These are phyloP conservation scores for Montifringilla adamsi DNA, from an alignment of 2,113 vertebrate species.

Conservation along the genomic window DNA sequence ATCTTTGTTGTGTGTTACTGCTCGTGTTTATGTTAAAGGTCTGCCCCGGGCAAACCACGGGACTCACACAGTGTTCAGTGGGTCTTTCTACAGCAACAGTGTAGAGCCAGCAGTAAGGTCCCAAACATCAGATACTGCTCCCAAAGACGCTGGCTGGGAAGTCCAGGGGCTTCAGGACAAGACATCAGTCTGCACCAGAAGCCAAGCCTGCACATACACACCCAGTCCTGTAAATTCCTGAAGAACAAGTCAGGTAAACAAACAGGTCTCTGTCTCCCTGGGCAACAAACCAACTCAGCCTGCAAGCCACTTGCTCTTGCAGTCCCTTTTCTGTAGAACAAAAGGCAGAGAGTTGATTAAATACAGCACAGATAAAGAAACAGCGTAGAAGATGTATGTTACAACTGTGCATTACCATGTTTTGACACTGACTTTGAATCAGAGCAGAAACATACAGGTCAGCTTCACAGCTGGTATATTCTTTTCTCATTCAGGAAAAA, in stretches of 20 bases:
- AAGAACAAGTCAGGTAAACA: not conserved
- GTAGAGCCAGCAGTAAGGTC: too few species aligned
- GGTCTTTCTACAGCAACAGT: not conserved
- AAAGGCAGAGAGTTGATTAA: not conserved
- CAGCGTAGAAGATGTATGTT: fast-evolving
- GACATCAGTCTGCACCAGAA: not conserved
- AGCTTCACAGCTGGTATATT: not conserved
- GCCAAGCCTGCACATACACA: not conserved
- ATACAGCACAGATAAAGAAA: not conserved
- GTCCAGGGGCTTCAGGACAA: not conserved
- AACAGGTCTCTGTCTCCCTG: not conserved
- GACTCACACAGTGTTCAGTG: not conserved
- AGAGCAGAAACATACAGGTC: not conserved
- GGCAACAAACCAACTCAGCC: not conserved
- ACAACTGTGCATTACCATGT: not conserved
- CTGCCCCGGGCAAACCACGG: not conserved
- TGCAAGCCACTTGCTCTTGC: not conserved
- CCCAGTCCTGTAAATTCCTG: not conserved
- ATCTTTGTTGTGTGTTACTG: not conserved
- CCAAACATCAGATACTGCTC: not conserved
- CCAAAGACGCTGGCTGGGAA: not conserved
- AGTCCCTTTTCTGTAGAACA: not conserved
- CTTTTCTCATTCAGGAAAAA: not conserved
- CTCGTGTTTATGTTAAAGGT: not conserved
- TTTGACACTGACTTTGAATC: not conserved